phyloP scores from a whole-genome alignment of 2,797 vertebrate species.

The Podarcis lilfordi region DNA sequence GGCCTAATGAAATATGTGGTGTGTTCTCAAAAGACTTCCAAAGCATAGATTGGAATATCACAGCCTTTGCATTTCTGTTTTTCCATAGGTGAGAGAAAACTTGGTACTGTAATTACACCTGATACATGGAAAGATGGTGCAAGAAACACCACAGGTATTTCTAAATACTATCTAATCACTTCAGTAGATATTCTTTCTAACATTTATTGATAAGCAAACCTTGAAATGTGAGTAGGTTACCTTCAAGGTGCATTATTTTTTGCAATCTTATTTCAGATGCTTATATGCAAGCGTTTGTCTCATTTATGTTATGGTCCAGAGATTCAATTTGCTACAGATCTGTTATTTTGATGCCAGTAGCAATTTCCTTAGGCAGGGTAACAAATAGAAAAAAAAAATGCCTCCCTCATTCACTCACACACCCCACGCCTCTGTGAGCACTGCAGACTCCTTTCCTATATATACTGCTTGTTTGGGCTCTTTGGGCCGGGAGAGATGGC shows the following conservation, averaged over 20 bases:
- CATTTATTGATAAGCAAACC: neutral
- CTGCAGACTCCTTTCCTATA: neutral
- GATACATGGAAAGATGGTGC: conserved; percentile 99
- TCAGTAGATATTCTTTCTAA: neutral
- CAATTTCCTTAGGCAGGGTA: no score
- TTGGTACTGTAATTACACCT: conserved; percentile 95
- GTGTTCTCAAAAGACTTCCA: neutral
- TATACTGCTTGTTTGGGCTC: neutral
- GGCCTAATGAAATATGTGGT: neutral
- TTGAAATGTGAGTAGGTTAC: neutral
- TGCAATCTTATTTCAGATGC: neutral
- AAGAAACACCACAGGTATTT: conserved; percentile 93
- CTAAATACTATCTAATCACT: neutral
- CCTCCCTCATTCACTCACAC: no score
- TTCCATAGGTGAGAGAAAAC: conserved; percentile 92
- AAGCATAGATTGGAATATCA: neutral
- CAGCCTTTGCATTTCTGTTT: neutral
- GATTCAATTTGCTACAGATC: neutral
- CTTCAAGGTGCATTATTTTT: neutral
- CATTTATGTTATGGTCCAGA: neutral
- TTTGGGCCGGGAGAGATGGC: neutral
- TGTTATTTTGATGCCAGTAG: no score
- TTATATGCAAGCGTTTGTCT: neutral
- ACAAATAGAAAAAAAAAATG: no score
- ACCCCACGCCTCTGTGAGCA: no score